Evolutionary conservation across 2,113 vertebrate genomes (phyloP).

Genomic region (Heliornis fulica): DNA sequence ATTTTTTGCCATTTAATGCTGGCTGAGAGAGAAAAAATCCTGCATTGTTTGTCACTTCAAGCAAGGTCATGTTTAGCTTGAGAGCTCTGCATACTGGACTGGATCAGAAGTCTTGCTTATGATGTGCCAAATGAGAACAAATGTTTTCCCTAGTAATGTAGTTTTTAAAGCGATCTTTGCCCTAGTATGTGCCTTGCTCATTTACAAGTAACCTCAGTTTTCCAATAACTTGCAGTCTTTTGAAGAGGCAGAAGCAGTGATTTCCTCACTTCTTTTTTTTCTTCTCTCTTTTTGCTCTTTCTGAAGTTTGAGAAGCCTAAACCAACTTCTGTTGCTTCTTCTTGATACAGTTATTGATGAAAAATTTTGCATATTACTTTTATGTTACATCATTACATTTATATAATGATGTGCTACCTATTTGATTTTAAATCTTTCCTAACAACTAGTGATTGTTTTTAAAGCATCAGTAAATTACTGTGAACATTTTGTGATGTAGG

Average conservation of each 20-base stretch:
- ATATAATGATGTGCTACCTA: neutral
- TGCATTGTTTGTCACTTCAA: neutral
- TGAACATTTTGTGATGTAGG: neutral
- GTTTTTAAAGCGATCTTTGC: neutral
- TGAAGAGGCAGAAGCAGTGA: neutral
- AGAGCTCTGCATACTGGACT: neutral
- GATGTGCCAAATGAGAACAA: fast-evolving
- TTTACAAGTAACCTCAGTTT: neutral
- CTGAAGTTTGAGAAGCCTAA: neutral
- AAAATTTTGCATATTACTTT: neutral
- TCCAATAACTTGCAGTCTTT: neutral
- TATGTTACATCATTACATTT: too few relatives aligned
- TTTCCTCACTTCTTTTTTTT: neutral
- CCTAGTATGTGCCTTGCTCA: neutral
- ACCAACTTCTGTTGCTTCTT: neutral
- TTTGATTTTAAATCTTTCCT: neutral
- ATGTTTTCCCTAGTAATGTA: neutral
- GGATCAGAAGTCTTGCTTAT: neutral
- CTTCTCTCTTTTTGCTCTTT: neutral
- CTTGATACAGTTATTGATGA: neutral
- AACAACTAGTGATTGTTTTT: neutral
- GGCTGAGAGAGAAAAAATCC: neutral
- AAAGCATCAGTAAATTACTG: neutral
- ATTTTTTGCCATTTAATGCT: neutral
- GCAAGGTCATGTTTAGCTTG: neutral